Conservation (phyloP, 1,140 invertebrate genomes). For the Ips typographus region DNA sequence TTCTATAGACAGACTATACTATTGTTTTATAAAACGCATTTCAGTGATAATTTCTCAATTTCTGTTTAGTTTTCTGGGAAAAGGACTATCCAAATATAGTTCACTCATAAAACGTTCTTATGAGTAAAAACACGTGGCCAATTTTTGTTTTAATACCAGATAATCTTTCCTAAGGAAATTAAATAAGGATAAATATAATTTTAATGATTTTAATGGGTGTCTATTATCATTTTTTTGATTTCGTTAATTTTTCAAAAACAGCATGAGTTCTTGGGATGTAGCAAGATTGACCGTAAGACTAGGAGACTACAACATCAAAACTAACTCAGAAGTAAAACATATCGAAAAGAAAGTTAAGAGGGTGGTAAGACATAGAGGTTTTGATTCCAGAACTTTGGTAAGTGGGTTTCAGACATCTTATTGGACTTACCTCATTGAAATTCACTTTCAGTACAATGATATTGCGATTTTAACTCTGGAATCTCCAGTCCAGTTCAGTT, state of each 20-base stretch:
- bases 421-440: not conserved
- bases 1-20: not conserved
- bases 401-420: constrained; percentile 23
- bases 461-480: constrained; percentile 82
- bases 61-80: too few species aligned
- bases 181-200: not conserved
- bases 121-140: too few species aligned
- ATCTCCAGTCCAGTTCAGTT: constrained; percentile 71
- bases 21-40: not conserved
- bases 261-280: constrained; percentile 87
- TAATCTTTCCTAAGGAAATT: not conserved
- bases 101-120: too few species aligned
- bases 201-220: not conserved
- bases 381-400: constrained; percentile 80
- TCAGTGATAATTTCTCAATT: constrained; percentile 1
- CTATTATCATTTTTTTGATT: too few species aligned
- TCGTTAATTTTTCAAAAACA: constrained; percentile 53
- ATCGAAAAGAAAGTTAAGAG: constrained; percentile 75
- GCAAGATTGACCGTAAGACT: constrained; percentile 75
- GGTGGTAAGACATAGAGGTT: constrained; percentile 80
- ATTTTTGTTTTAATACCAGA: too few species aligned
- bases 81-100: too few species aligned
- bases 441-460: constrained; percentile 72
- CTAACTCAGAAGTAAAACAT: constrained; percentile 69
- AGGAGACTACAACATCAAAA: constrained; percentile 81